Conservation (phyloP, 2,888 invertebrate genomes). For the Drosophila lutescens region DNA sequence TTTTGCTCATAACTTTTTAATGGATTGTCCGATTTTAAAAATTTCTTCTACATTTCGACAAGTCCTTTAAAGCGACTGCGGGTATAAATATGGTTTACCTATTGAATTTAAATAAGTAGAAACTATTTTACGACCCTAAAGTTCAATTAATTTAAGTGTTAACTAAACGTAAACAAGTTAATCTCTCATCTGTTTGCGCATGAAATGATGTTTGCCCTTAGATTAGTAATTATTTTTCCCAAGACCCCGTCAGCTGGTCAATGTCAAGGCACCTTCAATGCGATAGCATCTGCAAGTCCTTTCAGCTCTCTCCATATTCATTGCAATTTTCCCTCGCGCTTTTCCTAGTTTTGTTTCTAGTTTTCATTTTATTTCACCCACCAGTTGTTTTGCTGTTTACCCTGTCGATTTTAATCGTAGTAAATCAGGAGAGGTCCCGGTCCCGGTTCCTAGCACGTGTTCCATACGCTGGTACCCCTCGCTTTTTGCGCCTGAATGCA, state of each 20-base stretch:
- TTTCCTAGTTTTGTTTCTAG: not conserved
- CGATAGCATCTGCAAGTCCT: conserved; percentile 12
- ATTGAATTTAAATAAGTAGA: not conserved
- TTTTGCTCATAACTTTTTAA: too few species aligned
- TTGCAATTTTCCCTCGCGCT: not conserved
- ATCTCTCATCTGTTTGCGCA: not conserved
- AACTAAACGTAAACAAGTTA: not conserved
- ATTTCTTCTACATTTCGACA: too few species aligned
- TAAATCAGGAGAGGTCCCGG: conserved; percentile 23
- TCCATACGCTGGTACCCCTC: too few species aligned
- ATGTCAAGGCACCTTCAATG: conserved; percentile 7
- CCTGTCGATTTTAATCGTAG: conserved; percentile 27
- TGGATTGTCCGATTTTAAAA: too few species aligned
- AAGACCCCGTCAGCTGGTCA: conserved; percentile 12
- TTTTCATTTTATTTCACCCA: not conserved
- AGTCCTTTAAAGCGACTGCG: too few species aligned
- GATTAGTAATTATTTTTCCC: conserved; percentile 11
- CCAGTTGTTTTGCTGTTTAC: conserved; percentile 20
- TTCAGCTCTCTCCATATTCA: conserved; percentile 9
- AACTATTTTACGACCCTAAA: too few species aligned
- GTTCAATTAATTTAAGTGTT: not conserved
- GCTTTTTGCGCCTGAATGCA: conserved; percentile 3
- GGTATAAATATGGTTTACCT: too few species aligned
- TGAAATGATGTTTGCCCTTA: not conserved
- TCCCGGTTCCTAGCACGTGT: conserved; percentile 4